Conservation (phyloP, 2,113 vertebrate genomes). For the Suncus etruscus region DNA sequence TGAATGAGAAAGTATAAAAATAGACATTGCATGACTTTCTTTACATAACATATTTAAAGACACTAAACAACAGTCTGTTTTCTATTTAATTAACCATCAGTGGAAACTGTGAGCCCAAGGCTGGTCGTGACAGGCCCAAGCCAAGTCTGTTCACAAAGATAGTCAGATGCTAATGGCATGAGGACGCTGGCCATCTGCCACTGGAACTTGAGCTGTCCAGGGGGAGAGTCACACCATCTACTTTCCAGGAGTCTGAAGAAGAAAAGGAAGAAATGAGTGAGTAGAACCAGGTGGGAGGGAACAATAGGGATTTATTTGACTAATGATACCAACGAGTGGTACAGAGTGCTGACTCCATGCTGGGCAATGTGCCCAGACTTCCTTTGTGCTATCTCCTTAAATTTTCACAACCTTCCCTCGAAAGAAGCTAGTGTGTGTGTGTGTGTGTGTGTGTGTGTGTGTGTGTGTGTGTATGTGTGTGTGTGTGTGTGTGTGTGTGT, state of each 20-base stretch:
- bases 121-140: background rate
- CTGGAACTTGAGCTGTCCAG: constrained; percentile 39
- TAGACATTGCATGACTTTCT: background rate
- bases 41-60: background rate
- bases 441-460: no score
- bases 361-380: background rate
- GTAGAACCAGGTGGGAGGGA: background rate
- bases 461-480: no score
- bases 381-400: background rate
- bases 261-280: background rate
- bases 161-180: constrained; percentile 42
- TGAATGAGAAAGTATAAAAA: background rate
- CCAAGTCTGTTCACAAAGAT: constrained; percentile 5
- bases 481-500: no score
- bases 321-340: background rate
- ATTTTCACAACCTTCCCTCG: background rate
- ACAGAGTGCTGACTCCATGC: rapidly evolving
- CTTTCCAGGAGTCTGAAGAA: constrained; percentile 9
- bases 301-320: background rate
- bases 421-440: no score
- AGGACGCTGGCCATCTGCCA: constrained; percentile 67
- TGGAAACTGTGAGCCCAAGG: background rate
- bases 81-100: background rate
- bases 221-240: background rate
- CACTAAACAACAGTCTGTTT: no score